A percentile compares a stretch with the other conserved stretches of the same genome.
Conservation (phyloP, 1,140 invertebrate genomes). For the Globodera rostochiensis region DNA sequence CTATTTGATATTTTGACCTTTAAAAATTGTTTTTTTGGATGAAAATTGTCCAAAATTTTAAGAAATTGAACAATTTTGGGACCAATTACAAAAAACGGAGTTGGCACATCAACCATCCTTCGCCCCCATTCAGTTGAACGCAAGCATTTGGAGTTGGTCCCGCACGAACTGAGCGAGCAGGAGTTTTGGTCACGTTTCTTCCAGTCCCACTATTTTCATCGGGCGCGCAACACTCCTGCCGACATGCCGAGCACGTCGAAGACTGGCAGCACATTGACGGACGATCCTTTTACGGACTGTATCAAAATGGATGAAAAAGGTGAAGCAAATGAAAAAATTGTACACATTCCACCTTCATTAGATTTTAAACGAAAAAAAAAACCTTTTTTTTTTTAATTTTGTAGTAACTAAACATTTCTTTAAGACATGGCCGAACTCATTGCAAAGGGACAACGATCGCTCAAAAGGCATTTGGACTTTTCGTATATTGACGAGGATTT, state of each 20-base stretch:
- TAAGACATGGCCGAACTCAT: conserved; percentile 41
- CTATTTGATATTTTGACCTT: conserved; percentile 6
- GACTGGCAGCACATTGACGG: not conserved
- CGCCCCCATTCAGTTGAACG: conserved; percentile 75
- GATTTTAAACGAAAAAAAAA: too few species aligned
- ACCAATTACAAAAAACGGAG: too few species aligned
- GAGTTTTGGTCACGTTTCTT: conserved; percentile 99
- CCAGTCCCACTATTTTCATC: conserved; percentile 99
- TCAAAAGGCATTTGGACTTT: conserved; percentile 37
- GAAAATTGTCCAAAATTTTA: too few species aligned
- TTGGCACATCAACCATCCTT: too few species aligned
- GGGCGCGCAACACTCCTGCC: conserved; percentile 74
- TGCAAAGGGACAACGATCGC: conserved; percentile 30
- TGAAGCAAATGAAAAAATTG: conserved; percentile 1
- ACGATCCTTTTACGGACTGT: conserved; percentile 53
- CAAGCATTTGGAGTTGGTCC: conserved; percentile 95
- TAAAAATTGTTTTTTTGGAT: conserved; percentile 10
- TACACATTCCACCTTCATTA: too few species aligned
- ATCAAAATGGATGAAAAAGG: conserved; percentile 56
- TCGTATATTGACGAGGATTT: conserved; percentile 45
- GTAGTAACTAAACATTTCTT: not conserved
- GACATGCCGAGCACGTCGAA: conserved; percentile 47
- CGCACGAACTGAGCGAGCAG: conserved; percentile 87
- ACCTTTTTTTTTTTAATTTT: not conserved
- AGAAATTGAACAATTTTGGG: too few species aligned